phyloP scores from a whole-genome alignment of 2,888 invertebrate genomes.

The Lasius fuliginosus region DNA sequence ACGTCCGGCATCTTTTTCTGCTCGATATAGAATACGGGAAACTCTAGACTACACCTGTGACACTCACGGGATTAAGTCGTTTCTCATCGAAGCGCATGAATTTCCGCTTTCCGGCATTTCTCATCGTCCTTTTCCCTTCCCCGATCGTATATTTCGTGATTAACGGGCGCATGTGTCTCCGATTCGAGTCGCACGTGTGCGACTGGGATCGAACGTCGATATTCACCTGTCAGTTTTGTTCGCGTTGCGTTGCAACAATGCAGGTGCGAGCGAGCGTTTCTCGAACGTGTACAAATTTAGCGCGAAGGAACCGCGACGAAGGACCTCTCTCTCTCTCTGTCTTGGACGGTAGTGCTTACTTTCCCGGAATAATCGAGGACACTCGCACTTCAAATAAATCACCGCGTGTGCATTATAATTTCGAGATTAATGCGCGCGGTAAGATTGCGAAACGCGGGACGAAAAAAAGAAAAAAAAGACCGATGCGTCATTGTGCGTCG shows the following conservation, averaged over 20 bases:
- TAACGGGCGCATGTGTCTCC: conserved; percentile 78
- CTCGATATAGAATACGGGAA: not conserved
- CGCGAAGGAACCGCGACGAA: conserved; percentile 22
- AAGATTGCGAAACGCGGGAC: not conserved
- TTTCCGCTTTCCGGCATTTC: conserved; percentile 51
- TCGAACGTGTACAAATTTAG: conserved; percentile 49
- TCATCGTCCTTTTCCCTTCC: conserved; percentile 50
- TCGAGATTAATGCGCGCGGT: conserved; percentile 27
- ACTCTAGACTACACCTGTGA: conserved; percentile 29
- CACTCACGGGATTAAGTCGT: conserved; percentile 41
- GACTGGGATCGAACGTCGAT: conserved; percentile 65
- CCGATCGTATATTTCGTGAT: conserved; percentile 70
- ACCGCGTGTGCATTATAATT: conserved; percentile 28
- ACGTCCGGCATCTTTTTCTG: not conserved
- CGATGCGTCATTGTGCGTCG: conserved; percentile 8
- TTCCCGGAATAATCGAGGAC: conserved; percentile 57
- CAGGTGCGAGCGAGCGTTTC: not conserved
- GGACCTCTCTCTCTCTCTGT: not conserved
- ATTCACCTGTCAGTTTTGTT: conserved; percentile 22
- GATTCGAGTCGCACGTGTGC: conserved; percentile 73
- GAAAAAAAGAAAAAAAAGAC: conserved; percentile 32
- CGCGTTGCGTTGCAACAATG: conserved; percentile 15
- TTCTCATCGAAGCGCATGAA: conserved; percentile 5
- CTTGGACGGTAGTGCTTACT: not conserved
- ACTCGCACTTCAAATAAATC: conserved; percentile 28